phyloP scores from a whole-genome alignment of 2,113 vertebrate genomes.

The Polypterus senegalus region DNA sequence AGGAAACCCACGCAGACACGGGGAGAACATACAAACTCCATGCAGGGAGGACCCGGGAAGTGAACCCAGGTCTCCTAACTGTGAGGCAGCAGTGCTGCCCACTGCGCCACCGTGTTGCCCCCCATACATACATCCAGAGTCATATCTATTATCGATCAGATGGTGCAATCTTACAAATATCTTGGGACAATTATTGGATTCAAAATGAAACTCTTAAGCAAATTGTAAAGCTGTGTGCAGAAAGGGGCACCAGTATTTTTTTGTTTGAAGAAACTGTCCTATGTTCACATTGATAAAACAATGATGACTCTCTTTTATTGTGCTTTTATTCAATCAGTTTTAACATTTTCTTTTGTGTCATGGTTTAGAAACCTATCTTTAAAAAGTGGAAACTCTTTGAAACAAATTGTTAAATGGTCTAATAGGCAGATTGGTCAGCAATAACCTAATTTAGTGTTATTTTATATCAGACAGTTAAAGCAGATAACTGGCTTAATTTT shows the following conservation, averaged over 20 bases:
- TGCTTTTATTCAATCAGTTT: constrained; percentile 9
- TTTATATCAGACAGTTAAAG: not conserved
- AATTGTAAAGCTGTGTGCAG: not conserved
- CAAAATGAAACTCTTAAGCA: too few species aligned
- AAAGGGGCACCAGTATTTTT: not conserved
- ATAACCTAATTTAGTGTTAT: constrained; percentile 4
- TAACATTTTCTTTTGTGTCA: constrained; percentile 5
- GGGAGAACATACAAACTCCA: too few species aligned
- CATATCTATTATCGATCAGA: not conserved
- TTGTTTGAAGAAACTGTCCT: not conserved
- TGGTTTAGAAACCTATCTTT: not conserved
- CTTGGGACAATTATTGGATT: not conserved
- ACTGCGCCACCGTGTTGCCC: too few species aligned
- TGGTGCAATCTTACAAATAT: constrained; percentile 6
- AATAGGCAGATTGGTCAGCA: constrained; percentile 8
- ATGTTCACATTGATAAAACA: too few species aligned
- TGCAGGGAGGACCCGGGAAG: too few species aligned
- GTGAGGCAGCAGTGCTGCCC: too few species aligned
- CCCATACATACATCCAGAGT: not conserved
- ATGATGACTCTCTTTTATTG: not conserved
- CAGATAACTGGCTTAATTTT: constrained; percentile 2
- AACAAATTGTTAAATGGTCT: constrained; percentile 1
- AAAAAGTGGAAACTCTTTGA: constrained; percentile 5
- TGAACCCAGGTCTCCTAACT: too few species aligned
- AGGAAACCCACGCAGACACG: too few species aligned